Percentiles rank a stretch among this genome's conserved stretches.
These are phyloP conservation scores for Elysia chlorotica DNA, from an alignment of 1,140 invertebrate species.

Conservation along the genomic window DNA sequence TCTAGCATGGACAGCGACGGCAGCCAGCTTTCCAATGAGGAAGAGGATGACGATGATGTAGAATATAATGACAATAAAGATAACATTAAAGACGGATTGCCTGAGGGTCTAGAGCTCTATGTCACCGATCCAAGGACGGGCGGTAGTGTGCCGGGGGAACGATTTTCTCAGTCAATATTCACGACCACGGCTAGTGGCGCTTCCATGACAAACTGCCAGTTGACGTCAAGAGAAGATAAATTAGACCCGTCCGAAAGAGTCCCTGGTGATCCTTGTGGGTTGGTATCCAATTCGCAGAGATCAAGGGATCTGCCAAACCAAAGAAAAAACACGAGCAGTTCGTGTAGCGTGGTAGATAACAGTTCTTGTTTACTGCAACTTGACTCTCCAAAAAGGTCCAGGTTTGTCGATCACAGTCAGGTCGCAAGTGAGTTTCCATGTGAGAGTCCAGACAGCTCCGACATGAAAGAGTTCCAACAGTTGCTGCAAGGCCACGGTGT, in stretches of 20 bases:
- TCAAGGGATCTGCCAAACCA: neutral
- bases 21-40: neutral
- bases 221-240: no score
- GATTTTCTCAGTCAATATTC: neutral
- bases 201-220: neutral
- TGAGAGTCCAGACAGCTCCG: slow-evolving; percentile 6
- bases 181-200: no score
- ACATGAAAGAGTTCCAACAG: slow-evolving; percentile 36
- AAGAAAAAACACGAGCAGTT: neutral
- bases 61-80: neutral
- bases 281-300: no score
- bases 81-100: neutral
- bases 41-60: neutral
- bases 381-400: neutral
- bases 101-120: neutral
- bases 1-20: neutral
- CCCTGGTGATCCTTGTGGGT: no score
- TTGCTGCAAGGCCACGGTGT: slow-evolving; percentile 41
- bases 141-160: neutral
- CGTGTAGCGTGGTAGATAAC: neutral
- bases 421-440: neutral
- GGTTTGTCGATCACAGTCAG: neutral
- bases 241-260: no score
- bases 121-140: neutral
- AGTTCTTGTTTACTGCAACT: neutral